Evolutionary conservation across 2,113 vertebrate species (phyloP), one percentile per base, ranked within the genome.

Genomic region (Bagarius yarrelli): DNA sequence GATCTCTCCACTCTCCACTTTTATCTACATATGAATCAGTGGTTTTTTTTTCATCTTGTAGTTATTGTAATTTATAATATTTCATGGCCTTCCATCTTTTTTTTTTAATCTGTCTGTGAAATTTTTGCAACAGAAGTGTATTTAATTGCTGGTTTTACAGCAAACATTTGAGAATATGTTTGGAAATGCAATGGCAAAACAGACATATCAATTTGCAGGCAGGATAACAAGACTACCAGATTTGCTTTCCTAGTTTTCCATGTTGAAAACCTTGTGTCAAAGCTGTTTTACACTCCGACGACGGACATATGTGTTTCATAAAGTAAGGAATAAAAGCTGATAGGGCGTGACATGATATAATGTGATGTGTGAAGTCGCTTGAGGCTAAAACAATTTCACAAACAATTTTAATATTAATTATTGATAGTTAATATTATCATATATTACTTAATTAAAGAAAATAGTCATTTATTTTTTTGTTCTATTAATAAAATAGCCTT

Each of bases 81-180:
- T 73, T 19, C 19, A 23, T 73, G 30, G 32, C 30, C 30, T 8
- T 73, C 11, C 32, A 55, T 11, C 6, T 73, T 27, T 32, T 44
- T 30, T 52, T 53, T 16, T 72, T 30, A 30, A 27, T 72, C 70
- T 18, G 4, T 53, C 16, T 55, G 50, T 12, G 70, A 27, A 34
- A 71, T 21, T 47, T 47, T 69, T 69, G 47, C 30, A 32, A 13
- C 18, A 66, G 4, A 66, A 13, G 1, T 13, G 5, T 36, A 16
- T 76, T 59, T n/a, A 21, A 25, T 76, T 32, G 9, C 11, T 36
- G 15, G 61, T 78, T 63, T 30, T 44, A 83, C 56, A 77, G 73
- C 44, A 64, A 40, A 82, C 40, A 27, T 55, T 67, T 21, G n/a
- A 77, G 80, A 64, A 83, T 59, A 73, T 72, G 36, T 64, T 83